Evolutionary conservation across 2,888 invertebrate species (phyloP).

Genomic region (Diarsia dahlii): DNA sequence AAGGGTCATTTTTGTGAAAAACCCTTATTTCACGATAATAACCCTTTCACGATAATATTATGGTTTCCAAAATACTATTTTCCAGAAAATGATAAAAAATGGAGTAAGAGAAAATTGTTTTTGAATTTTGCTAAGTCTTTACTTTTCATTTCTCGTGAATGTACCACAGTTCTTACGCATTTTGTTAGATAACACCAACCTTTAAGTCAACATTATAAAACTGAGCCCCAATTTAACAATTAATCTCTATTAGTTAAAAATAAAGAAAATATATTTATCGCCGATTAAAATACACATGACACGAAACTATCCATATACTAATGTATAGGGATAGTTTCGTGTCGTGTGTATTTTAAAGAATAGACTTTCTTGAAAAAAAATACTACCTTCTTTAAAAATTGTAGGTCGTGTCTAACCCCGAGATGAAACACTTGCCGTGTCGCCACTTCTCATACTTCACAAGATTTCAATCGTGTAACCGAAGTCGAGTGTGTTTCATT

Average conservation of each 20-base stretch:
- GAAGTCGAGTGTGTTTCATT: constrained; percentile 61
- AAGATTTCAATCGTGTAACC: constrained; percentile 62
- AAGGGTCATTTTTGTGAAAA: too few relatives aligned
- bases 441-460: constrained; percentile 41
- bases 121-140: too few relatives aligned
- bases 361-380: neutral
- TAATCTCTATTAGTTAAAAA: neutral
- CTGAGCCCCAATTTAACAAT: neutral
- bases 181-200: too few relatives aligned
- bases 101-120: too few relatives aligned
- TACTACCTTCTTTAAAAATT: neutral
- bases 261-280: neutral
- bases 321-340: too few relatives aligned
- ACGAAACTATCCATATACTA: neutral
- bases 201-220: neutral
- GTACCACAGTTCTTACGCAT: too few relatives aligned
- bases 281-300: neutral
- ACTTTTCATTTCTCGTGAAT: too few relatives aligned
- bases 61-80: too few relatives aligned
- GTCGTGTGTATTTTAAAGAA: too few relatives aligned
- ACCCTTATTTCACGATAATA: too few relatives aligned
- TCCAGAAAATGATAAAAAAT: too few relatives aligned
- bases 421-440: neutral
- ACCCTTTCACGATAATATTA: too few relatives aligned
- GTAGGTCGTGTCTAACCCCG: neutral